These are phyloP conservation scores for Caenorhabditis sp. DNA, from an alignment of 2,888 invertebrate species.

Conservation along the genomic window DNA sequence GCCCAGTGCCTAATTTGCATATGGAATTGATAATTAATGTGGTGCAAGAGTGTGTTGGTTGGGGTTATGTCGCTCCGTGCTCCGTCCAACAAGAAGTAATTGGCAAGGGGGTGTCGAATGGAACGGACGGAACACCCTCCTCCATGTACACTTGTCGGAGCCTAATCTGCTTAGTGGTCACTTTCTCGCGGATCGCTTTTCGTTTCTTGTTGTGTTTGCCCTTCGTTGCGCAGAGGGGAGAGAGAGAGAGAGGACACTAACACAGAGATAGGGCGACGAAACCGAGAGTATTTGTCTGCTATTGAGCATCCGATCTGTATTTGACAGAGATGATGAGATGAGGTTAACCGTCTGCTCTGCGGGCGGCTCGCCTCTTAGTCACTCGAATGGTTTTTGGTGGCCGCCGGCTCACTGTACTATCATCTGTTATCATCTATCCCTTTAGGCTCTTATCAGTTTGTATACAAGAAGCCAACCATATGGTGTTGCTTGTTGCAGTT, in stretches of 20 bases:
- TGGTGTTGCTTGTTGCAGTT: too few relatives aligned
- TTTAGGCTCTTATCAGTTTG: too few relatives aligned
- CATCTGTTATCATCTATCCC: too few relatives aligned
- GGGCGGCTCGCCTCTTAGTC: too few relatives aligned
- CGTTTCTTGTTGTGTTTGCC: conserved; percentile 28
- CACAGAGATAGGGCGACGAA: neutral
- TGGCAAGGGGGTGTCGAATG: neutral
- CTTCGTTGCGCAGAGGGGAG: neutral
- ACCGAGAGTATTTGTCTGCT: conserved; percentile 24
- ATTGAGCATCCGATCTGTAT: conserved; percentile 45
- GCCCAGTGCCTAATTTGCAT: neutral
- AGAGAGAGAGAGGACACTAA: too few relatives aligned
- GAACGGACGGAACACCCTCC: conserved; percentile 16
- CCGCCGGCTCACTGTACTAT: too few relatives aligned
- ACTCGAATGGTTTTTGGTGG: too few relatives aligned
- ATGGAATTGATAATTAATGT: conserved; percentile 7
- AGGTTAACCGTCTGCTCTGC: conserved; percentile 20
- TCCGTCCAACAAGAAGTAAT: too few relatives aligned
- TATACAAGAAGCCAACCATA: too few relatives aligned
- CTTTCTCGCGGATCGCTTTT: conserved; percentile 52
- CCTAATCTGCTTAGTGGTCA: conserved; percentile 51
- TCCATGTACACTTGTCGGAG: conserved; percentile 23
- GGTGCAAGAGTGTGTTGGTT: neutral
- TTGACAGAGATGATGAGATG: conserved; percentile 30
- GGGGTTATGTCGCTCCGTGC: too few relatives aligned